Evolutionary conservation across 2,113 vertebrate species (phyloP), one percentile per base, ranked within the genome.

Genomic region (Mola mola): DNA sequence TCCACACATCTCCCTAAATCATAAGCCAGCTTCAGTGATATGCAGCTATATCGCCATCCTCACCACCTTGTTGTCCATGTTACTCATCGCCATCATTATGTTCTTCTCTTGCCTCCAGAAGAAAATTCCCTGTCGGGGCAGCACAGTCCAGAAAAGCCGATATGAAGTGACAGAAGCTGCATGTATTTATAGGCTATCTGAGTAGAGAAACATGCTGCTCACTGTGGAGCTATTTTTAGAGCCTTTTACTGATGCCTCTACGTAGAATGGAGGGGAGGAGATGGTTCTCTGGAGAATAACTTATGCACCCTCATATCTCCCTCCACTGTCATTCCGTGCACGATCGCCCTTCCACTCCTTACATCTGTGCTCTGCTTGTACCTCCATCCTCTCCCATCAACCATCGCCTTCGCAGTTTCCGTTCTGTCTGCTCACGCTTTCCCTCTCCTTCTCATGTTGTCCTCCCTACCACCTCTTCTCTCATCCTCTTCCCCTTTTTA

Each of bases 121-220:
- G 79, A 85, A 75, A 82, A 75, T 70, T 82, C 82, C 82, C 82
- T 72, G 62, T 63, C 40, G 16, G 77, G 78, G 55, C 61, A 68
- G 74, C 70, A 46, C 21, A n/a, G 46, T 78, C 70, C 84, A 68
- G 60, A 50, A 46, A n/a, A 58, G 66, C 2, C 33, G 47, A 88
- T 85, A 50, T 20, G 44, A 84, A 85, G 67, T 84, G 87, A 87
- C 88, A 87, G 84, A 81, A 73, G 81, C 79, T 83, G 75, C 75
- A 80, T 87, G 85, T 90, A 88, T 90, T 90, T 88, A 84, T 89
- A 85, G 83, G 78, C 61, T 51, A 85, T 86, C 75, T 72, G 70
- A 79, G 82, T 67, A 42, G 60, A 75, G 70, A 67, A 87, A 90
- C 80, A 63, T 83, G 72, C 72, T 28, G 70, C 85, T 86, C 81